phyloP scores from a whole-genome alignment of 1,140 invertebrate species.

The Piezodorus guildinii region DNA sequence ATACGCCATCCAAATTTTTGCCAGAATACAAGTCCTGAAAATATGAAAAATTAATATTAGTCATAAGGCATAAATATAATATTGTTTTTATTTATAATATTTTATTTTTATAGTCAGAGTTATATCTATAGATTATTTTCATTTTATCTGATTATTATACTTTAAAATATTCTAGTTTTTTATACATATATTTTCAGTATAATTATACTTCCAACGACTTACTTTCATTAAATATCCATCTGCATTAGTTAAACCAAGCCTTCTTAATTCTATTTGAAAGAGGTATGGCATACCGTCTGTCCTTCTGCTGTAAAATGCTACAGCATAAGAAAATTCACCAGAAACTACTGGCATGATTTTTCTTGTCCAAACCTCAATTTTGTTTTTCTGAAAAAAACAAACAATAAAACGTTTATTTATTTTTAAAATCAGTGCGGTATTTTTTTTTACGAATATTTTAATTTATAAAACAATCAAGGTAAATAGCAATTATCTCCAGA shows the following conservation, averaged over 20 bases:
- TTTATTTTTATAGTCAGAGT: too few species aligned
- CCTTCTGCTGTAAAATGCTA: conserved; percentile 44
- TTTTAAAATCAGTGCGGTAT: too few species aligned
- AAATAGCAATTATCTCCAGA: too few species aligned
- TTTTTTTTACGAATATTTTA: too few species aligned
- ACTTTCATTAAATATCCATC: conserved; percentile 74
- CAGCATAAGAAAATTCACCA: conserved; percentile 38
- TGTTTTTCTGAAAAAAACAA: conserved; percentile 36
- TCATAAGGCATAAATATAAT: conserved; percentile 12
- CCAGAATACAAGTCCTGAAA: conserved; percentile 32
- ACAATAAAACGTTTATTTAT: too few species aligned
- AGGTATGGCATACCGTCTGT: conserved; percentile 46
- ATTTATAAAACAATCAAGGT: too few species aligned
- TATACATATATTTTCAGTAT: too few species aligned
- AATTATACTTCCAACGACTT: conserved; percentile 16
- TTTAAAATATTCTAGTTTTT: too few species aligned
- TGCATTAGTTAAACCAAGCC: conserved; percentile 62
- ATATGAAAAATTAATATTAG: background rate
- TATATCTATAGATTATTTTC: too few species aligned
- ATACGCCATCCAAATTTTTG: conserved; percentile 13
- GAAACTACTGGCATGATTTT: conserved; percentile 35
- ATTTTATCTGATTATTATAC: too few species aligned
- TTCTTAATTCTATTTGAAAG: conserved; percentile 41
- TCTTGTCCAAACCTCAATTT: conserved; percentile 40
- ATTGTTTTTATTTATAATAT: too few species aligned